phyloP scores from a whole-genome alignment of 2,888 invertebrate genomes.

The Campoplex nolae region DNA sequence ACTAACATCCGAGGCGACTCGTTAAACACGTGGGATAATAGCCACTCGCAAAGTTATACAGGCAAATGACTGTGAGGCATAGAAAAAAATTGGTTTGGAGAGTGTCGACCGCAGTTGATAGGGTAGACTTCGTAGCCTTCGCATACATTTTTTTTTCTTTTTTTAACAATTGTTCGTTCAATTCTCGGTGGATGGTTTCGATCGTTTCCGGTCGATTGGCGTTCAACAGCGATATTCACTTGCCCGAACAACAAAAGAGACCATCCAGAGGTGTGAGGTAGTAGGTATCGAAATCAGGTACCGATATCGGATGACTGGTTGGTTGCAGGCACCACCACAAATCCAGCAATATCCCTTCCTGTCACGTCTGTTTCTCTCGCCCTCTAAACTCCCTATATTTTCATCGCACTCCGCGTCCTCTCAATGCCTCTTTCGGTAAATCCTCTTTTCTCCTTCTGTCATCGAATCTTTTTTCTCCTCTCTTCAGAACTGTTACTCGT shows the following conservation, averaged over 20 bases:
- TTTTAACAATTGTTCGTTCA: slow-evolving; percentile 61
- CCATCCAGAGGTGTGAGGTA: slow-evolving; percentile 44
- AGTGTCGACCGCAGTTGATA: slow-evolving; percentile 45
- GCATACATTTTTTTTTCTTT: slow-evolving; percentile 13
- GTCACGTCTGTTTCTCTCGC: slow-evolving; percentile 29
- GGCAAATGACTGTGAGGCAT: slow-evolving; percentile 42
- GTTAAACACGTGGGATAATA: slow-evolving; percentile 48
- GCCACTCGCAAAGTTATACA: slow-evolving; percentile 37
- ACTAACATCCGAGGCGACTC: slow-evolving; percentile 43
- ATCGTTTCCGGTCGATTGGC: slow-evolving; percentile 78
- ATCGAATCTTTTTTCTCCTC: neutral
- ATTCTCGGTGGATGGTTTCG: slow-evolving; percentile 71
- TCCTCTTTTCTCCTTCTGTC: slow-evolving; percentile 19
- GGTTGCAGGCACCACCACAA: slow-evolving; percentile 47
- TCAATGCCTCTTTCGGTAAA: slow-evolving; percentile 3
- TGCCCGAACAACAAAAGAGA: slow-evolving; percentile 72
- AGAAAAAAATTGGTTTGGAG: slow-evolving; percentile 26
- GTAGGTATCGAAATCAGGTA: slow-evolving; percentile 71
- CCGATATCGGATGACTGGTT: slow-evolving; percentile 73
- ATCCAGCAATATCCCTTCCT: slow-evolving; percentile 9
- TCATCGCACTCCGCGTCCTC: slow-evolving; percentile 46
- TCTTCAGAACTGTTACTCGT: neutral
- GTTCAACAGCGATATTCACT: slow-evolving; percentile 77
- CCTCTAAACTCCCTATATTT: slow-evolving; percentile 9
- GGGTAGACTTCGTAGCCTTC: neutral